Percentiles rank a stretch among this genome's conserved stretches.
Conservation (phyloP, 2,113 vertebrate genomes). For the Gobiocypris rarus region DNA sequence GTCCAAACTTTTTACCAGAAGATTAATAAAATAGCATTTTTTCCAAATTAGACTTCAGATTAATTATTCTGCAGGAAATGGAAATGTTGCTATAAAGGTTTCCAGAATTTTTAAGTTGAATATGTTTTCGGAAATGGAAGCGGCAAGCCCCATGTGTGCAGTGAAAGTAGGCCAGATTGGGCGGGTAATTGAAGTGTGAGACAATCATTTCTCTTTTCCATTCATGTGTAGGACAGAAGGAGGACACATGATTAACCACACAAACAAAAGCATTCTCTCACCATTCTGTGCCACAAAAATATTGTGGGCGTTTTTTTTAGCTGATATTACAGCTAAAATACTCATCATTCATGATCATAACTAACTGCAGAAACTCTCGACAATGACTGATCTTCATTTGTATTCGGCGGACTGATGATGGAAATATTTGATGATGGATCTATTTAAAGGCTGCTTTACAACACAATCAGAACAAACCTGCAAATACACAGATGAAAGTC, state of each 20-base stretch:
- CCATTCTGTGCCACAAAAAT: neutral
- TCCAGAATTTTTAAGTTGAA: neutral
- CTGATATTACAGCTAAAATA: neutral
- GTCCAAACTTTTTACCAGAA: neutral
- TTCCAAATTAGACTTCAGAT: neutral
- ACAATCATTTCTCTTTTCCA: slow-evolving; percentile 46
- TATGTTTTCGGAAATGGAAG: slow-evolving; percentile 13
- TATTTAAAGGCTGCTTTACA: neutral
- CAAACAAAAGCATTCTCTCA: slow-evolving; percentile 18
- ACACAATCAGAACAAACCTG: slow-evolving; percentile 1
- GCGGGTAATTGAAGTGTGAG: slow-evolving; percentile 45
- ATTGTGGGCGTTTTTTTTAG: neutral
- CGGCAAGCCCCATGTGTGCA: slow-evolving; percentile 32
- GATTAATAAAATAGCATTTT: neutral
- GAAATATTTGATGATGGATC: neutral
- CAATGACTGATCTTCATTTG: neutral
- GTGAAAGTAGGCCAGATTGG: slow-evolving; percentile 52
- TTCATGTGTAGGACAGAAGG: slow-evolving; percentile 43
- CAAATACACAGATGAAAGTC: neutral
- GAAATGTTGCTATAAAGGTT: slow-evolving; percentile 8
- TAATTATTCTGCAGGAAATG: neutral
- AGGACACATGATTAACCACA: slow-evolving; percentile 39
- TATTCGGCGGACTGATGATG: neutral
- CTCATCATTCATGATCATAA: neutral
- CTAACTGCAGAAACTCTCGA: neutral